phyloP scores from a whole-genome alignment of 2,888 invertebrate genomes.

The Eupithecia inturbata region DNA sequence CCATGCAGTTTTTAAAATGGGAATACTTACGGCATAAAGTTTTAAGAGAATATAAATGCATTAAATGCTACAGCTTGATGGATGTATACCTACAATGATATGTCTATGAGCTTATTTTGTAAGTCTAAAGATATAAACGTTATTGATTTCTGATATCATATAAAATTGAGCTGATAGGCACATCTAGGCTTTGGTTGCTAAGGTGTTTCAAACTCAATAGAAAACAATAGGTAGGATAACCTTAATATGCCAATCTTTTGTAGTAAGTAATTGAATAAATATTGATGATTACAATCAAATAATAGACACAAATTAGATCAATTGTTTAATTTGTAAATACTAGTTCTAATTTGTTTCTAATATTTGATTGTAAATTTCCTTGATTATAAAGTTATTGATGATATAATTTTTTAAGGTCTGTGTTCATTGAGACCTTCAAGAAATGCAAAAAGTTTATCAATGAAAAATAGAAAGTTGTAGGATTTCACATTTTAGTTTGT shows the following conservation, averaged over 20 bases:
- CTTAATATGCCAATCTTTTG: too few relatives aligned
- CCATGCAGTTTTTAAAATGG: slow-evolving; percentile 29
- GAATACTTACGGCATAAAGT: slow-evolving; percentile 15
- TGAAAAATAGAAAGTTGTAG: neutral
- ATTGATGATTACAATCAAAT: too few relatives aligned
- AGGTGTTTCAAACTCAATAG: neutral
- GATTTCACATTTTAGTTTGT: too few relatives aligned
- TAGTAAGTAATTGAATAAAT: too few relatives aligned
- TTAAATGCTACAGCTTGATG: neutral
- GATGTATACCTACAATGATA: neutral
- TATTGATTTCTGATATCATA: neutral
- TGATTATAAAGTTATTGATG: too few relatives aligned
- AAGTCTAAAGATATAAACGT: neutral
- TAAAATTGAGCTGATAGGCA: neutral
- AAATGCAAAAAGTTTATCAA: neutral
- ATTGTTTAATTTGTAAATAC: too few relatives aligned
- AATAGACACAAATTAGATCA: too few relatives aligned
- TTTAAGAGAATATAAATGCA: neutral
- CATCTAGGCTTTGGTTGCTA: neutral
- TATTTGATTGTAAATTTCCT: too few relatives aligned
- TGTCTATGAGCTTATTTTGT: neutral
- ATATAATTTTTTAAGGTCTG: too few relatives aligned
- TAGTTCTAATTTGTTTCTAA: too few relatives aligned
- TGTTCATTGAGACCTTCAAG: neutral
- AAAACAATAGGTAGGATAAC: neutral